phyloP scores from a whole-genome alignment of 2,888 invertebrate genomes.

The Idaea biselata region DNA sequence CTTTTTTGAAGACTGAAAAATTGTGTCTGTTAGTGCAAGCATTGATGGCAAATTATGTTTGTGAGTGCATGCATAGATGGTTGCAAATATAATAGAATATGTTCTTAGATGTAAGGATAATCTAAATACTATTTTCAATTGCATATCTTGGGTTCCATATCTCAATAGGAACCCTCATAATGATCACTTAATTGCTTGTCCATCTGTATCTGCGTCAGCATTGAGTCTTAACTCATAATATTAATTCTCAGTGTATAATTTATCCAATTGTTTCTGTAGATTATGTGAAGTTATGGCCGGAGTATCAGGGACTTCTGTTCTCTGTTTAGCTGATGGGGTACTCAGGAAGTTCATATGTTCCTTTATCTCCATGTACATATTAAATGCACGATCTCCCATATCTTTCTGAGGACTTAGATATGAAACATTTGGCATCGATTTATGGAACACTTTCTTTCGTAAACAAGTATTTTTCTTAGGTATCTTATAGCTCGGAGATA shows the following conservation, averaged over 20 bases:
- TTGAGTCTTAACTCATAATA: not conserved
- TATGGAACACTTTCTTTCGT: conserved; percentile 55
- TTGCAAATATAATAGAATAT: too few relatives aligned
- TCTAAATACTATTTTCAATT: too few relatives aligned
- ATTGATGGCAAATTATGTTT: too few relatives aligned
- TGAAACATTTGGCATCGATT: conserved; percentile 60
- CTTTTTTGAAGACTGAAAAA: too few relatives aligned
- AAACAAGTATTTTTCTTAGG: conserved; percentile 58
- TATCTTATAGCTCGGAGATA: conserved; percentile 65
- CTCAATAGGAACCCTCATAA: too few relatives aligned
- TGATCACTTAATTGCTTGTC: too few relatives aligned
- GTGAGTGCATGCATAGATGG: too few relatives aligned
- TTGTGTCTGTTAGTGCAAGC: too few relatives aligned
- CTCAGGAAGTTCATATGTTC: conserved; percentile 62
- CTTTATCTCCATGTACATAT: conserved; percentile 68
- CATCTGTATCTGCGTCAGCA: not conserved
- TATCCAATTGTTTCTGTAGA: conserved; percentile 64
- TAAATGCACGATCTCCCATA: conserved; percentile 48
- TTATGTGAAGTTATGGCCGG: conserved; percentile 63
- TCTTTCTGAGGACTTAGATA: conserved; percentile 48
- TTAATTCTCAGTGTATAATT: conserved; percentile 55
- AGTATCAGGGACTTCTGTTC: conserved; percentile 43
- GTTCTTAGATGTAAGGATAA: too few relatives aligned
- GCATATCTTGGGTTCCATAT: too few relatives aligned
- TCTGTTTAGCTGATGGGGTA: conserved; percentile 53